Conservation (phyloP, 2,797 vertebrate genomes). For the Diceros bicornis region DNA sequence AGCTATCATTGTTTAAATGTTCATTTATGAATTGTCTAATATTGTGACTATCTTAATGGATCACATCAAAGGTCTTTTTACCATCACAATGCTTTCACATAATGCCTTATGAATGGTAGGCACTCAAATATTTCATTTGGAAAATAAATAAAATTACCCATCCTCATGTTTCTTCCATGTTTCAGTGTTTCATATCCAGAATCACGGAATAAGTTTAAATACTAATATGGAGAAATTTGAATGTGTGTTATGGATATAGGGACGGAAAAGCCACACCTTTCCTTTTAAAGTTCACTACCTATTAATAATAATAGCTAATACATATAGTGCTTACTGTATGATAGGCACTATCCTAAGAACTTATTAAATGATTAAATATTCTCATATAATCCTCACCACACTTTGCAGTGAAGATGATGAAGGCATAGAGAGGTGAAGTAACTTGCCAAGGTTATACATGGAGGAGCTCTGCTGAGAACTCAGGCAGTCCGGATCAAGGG, state of each 20-base stretch:
- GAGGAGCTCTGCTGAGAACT: neutral
- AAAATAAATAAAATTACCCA: slow-evolving; percentile 5
- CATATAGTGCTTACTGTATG: neutral
- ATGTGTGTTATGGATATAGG: neutral
- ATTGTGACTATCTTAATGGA: neutral
- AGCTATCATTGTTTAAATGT: neutral
- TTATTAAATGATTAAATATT: neutral
- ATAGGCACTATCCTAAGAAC: neutral
- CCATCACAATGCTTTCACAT: neutral
- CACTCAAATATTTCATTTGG: slow-evolving; percentile 6
- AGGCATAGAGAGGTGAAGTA: neutral
- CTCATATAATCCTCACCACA: neutral
- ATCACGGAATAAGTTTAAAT: neutral
- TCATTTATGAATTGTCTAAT: neutral
- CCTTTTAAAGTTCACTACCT: neutral
- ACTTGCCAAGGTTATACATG: neutral
- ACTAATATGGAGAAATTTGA: neutral
- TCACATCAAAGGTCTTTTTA: neutral
- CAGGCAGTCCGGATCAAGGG: neutral
- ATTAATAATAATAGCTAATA: neutral
- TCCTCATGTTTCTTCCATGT: neutral
- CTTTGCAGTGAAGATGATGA: neutral
- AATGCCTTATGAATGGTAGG: neutral
- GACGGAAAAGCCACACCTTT: neutral
- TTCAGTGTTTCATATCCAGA: neutral